Evolutionary conservation across 2,113 vertebrate species (phyloP), one percentile per base, ranked within the genome.

Genomic region (Aphyosemion australe): DNA sequence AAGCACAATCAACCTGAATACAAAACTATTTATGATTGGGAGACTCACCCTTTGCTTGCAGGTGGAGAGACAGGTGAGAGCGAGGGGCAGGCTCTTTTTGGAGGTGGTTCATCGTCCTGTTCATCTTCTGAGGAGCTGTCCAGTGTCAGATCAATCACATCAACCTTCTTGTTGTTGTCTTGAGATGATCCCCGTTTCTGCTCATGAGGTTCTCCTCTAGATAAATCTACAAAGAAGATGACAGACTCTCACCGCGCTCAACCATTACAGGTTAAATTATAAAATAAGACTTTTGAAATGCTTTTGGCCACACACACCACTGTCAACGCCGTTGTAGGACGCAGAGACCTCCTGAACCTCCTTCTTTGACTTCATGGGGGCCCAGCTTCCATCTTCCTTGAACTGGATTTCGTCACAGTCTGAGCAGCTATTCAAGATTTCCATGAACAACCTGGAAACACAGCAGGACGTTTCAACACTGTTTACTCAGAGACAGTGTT

Each of bases 321-420:
- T 84, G 61, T 96, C 96, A 0, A 96, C 90, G 7, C 97, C 97
- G 0, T 98, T 98, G 80, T 92, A 97, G 0, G 95, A 93, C 0
- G 94, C 90, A n/a, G 94, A 93, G 11, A 99, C 95, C 61, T 99
- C 97, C 84, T 98, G 96, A 65, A 98, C 94, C 14, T 98, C 95
- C 87, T 95, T 97, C 89, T 98, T 98, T 0, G 94, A 95, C 45
- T 95, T 95, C 97, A 99, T 99, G 1, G 97, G 97, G 58, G 95
- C 87, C 97, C 97, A 99, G 0, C 90, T 96, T 4, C 97, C 96
- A 18, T 98, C 97, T 70, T 99, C 97, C 79, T 97, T 97, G 61
- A 99, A 99, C 84, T 99, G 97, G 79, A 99, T 99, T 75, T 99
- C 97, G 74, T 99, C 97, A 83, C 96, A 98, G 69, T 99, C 97